Evolutionary conservation across 2,113 vertebrate genomes (phyloP).

Genomic region (Pachypanchax playfairii): DNA sequence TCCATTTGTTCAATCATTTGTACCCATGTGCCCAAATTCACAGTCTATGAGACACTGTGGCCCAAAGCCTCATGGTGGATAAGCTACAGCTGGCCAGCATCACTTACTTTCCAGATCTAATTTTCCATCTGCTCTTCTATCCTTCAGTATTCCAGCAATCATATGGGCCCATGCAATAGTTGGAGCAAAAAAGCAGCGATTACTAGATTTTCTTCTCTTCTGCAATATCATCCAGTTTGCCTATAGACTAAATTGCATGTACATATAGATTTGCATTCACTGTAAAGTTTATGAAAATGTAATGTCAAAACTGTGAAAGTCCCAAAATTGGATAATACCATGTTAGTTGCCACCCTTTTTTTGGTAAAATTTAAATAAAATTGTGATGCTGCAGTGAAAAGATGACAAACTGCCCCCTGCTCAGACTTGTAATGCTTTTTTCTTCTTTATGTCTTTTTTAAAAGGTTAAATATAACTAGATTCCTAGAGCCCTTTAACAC

Average conservation of each 20-base stretch:
- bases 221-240: conserved; percentile 1
- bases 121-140: conserved; percentile 31
- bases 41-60: conserved; percentile 46
- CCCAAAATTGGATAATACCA: background rate
- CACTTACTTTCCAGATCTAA: conserved; percentile 37
- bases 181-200: conserved; percentile 12
- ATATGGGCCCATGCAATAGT: conserved; percentile 20
- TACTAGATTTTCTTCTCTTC: conserved; percentile 4
- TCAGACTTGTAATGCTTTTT: background rate
- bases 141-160: conserved; percentile 34
- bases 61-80: conserved; percentile 45
- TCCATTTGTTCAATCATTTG: conserved; percentile 55
- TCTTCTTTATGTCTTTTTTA: background rate
- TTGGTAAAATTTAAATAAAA: too few species aligned
- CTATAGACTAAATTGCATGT: background rate
- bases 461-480: too few species aligned
- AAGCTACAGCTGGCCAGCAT: conserved; percentile 39
- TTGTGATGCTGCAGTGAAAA: too few species aligned
- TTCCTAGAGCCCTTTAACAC: too few species aligned
- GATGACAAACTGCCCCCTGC: background rate
- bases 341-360: background rate
- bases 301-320: too few species aligned
- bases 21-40: conserved; percentile 35
- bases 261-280: background rate
- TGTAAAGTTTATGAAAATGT: background rate